These are phyloP conservation scores for Tragelaphus buxtoni DNA, from an alignment of 2,113 vertebrate genomes.

Conservation along the genomic window DNA sequence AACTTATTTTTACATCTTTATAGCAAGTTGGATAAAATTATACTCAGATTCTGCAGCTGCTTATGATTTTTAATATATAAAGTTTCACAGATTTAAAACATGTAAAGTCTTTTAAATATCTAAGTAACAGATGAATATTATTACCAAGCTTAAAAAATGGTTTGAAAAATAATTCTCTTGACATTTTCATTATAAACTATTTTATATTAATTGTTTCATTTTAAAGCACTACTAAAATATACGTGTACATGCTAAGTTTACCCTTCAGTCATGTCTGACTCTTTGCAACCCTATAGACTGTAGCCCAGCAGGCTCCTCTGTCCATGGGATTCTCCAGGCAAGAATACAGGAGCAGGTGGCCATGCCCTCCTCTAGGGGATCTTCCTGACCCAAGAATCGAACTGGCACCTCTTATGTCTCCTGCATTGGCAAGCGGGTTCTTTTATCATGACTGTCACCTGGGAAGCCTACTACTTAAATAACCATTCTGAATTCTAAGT, in stretches of 20 bases:
- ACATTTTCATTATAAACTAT: background rate
- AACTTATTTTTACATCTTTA: background rate
- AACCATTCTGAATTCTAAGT: background rate
- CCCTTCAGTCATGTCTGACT: background rate
- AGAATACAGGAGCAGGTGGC: background rate
- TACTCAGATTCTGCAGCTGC: background rate
- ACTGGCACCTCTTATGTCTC: background rate
- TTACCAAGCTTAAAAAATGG: conserved; percentile 9
- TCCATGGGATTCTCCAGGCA: background rate
- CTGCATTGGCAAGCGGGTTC: background rate
- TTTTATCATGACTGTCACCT: background rate
- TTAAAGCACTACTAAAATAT: background rate
- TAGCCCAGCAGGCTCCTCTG: background rate
- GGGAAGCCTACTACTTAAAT: background rate
- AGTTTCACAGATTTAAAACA: conserved; percentile 9
- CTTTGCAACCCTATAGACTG: background rate
- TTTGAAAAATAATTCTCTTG: background rate
- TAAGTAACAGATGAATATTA: conserved; percentile 20
- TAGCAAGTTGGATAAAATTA: background rate
- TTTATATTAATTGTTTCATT: background rate
- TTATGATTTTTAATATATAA: background rate
- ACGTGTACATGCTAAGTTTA: background rate
- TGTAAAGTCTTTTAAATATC: background rate
- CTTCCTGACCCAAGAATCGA: background rate
- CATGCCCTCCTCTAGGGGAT: background rate